Conservation (phyloP, 2,888 invertebrate species). For the Xylocampa areola region DNA sequence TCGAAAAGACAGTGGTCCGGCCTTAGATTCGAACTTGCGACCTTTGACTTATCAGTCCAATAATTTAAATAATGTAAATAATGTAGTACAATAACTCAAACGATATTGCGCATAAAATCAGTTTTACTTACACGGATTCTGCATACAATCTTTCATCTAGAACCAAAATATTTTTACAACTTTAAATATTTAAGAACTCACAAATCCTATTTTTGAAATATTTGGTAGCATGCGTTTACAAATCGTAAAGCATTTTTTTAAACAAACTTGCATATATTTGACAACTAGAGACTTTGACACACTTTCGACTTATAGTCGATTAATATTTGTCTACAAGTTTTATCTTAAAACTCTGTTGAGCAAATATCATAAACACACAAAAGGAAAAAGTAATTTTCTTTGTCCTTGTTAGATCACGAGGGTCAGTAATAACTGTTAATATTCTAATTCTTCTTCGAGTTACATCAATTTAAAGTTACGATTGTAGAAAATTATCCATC, state of each 20-base stretch:
- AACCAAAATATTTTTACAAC: constrained; percentile 32
- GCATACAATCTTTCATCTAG: constrained; percentile 28
- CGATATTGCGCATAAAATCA: constrained; percentile 20
- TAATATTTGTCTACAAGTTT: not conserved
- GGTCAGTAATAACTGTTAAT: no score
- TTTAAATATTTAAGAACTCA: constrained; percentile 28
- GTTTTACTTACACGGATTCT: constrained; percentile 8
- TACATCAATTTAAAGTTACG: no score
- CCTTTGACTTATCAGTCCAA: no score
- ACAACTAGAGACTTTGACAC: not conserved
- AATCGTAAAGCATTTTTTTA: constrained; percentile 14
- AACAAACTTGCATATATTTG: constrained; percentile 2
- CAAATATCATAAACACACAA: no score
- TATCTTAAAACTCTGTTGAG: no score
- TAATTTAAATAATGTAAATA: no score
- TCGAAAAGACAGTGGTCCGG: no score
- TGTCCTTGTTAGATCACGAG: no score
- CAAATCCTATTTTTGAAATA: constrained; percentile 14
- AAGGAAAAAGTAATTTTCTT: no score
- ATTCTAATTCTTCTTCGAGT: no score
- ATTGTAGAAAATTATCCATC: no score
- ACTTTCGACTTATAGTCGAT: not conserved
- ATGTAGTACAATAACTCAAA: constrained; percentile 12
- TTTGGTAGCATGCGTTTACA: constrained; percentile 6
- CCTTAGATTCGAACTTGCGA: no score